Evolutionary conservation across 2,113 vertebrate species (phyloP), one percentile per base, ranked within the genome.

Genomic region (Corythornis madagascariensis): DNA sequence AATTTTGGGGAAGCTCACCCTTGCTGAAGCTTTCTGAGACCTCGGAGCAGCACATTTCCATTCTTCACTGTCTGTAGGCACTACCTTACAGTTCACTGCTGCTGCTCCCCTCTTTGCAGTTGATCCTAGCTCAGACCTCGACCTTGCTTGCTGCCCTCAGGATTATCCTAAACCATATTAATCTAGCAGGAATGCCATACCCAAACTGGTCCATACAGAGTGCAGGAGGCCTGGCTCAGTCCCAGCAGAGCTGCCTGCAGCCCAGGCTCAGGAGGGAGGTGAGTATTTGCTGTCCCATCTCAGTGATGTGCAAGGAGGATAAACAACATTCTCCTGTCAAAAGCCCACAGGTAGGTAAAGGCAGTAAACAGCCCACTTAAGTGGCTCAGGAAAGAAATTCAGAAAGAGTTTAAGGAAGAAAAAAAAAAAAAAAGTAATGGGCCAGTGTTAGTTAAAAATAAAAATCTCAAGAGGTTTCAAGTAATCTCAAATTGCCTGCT

Each of bases 291-390:
- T 57, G 20, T 53, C 57, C 17, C 0, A 1, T n/a, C 19, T 65
- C 35, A n/a, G 29, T 1, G 2, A 19, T 64, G 40, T 42, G 53
- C 16, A 50, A 82, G 75, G 59, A 66, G 18, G 5, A 55, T 47
- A 55, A 33, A 43, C 17, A 79, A 18, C 2, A 6, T 59, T 52
- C 10, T 69, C 52, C n/a, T 43, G 35, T 17, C 1, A 2, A 79
- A 66, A 88, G 55, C 8, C 40, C 47, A 29, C 21, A 45, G 19
- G 43, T 65, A 45, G 13, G 48, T 72, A 67, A 84, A 38, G 18
- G 25, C 52, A 28, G 15, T 13, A 53, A 53, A 82, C 12, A 53
- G 18, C 16, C 57, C n/a, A 42, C 0, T 0, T 13, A 53, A 66
- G 6, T 38, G 24, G 31, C 48, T 69, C 22, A n/a, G 40, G 16